Evolutionary conservation across 2,113 vertebrate species (phyloP).

Genomic region (Salvelinus sp.): DNA sequence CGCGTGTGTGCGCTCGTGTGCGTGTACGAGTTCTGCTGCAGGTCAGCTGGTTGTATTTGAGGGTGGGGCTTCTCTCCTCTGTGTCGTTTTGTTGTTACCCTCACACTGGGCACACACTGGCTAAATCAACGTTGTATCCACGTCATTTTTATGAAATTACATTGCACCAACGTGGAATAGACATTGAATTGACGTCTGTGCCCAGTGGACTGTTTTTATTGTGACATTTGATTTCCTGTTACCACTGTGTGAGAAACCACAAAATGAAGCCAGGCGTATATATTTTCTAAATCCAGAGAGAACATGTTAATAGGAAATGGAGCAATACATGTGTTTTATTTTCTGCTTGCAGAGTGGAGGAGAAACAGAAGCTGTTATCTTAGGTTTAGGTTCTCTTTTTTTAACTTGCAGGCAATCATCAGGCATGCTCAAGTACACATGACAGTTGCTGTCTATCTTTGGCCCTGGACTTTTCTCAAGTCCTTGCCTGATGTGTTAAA

Average conservation of each 20-base stretch:
- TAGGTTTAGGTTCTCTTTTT: constrained; percentile 50
- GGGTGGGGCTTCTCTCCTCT: constrained; percentile 64
- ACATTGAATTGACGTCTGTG: too few species aligned
- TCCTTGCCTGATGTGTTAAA: neutral
- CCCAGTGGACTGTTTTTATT: constrained; percentile 50
- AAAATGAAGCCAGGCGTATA: constrained; percentile 60
- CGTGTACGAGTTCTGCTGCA: constrained; percentile 69
- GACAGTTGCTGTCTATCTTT: constrained; percentile 53
- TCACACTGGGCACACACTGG: constrained; percentile 31
- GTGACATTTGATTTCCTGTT: constrained; percentile 62
- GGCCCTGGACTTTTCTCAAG: neutral
- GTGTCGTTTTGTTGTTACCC: constrained; percentile 49
- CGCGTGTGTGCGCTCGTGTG: neutral
- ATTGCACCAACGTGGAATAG: too few species aligned
- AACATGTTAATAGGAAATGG: constrained; percentile 72
- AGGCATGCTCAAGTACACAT: constrained; percentile 61
- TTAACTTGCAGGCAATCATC: constrained; percentile 65
- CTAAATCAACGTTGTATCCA: too few species aligned
- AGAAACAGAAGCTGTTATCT: constrained; percentile 29
- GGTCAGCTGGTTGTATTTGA: constrained; percentile 75
- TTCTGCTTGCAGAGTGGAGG: constrained; percentile 57
- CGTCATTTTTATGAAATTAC: too few species aligned
- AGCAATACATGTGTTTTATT: constrained; percentile 79
- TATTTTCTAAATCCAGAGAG: constrained; percentile 74
- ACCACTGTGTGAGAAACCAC: constrained; percentile 52